Base-by-base conservation (phyloP, 2,888 invertebrate species). In the Timema cristinae region DNA sequence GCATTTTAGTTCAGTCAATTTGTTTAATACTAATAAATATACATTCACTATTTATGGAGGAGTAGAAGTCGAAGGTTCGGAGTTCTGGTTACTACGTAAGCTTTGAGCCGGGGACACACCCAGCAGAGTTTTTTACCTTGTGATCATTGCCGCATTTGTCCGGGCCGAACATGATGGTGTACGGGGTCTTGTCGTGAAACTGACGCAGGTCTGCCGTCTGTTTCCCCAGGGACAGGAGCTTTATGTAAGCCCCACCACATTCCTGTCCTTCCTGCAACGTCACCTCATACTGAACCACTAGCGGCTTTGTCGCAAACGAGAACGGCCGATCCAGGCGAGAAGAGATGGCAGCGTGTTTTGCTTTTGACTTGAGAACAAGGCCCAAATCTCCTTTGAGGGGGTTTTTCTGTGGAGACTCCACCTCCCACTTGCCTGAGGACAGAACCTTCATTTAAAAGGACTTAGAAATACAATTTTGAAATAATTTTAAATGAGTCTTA, bases 131-230 rank as follows among this genome's bases (percentile, higher is more conserved):
- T 32, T 74, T 71, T 81, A 96, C 89, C 85, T 98, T 98, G 80
- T 94, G 91, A 82, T 96, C 95, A 80, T 93, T 93, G 75, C 98
- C 98, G 84, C 99, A 99, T 84, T 98, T 99, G 86, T 99, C 99
- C 9, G 98, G 98, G 0, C 99, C 99, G 84, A 99, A 99, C 99
- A 99, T 99, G 79, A 99, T 95, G 4, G 97, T 94, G 85, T 98
- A 99, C 0, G 97, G 92, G 0, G 98, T 97, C 84, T 96, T 97
- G 84, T 99, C 98, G 82, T 93, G 88, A 84, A 98, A 97, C 79
- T 89, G 86, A 76, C 88, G 90, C 70, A 97, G 85, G 79, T 95
- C 91, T 79, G 89, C 87, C 51, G 87, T 83, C 67, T 88, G 86
- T 66, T 87, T 85, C 71, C 90, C 89, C 49, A 90, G 86, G 15